Conservation (phyloP, 2,797 vertebrate species). For the Macropus fuliginosus region DNA sequence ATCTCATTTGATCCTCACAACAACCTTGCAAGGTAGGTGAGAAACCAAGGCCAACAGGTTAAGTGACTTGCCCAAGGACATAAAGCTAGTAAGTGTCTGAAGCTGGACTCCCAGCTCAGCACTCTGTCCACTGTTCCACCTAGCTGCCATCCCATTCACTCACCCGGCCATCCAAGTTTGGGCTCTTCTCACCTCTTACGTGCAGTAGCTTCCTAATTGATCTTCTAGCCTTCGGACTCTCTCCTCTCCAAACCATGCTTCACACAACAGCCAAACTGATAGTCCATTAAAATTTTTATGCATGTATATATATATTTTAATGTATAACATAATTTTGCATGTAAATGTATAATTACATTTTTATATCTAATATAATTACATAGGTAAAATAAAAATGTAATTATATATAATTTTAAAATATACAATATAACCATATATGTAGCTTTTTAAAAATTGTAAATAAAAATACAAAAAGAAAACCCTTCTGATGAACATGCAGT, state of each 20-base stretch:
- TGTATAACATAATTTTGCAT: too few relatives aligned
- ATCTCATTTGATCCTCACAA: not conserved
- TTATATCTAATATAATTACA: too few relatives aligned
- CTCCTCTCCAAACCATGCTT: not conserved
- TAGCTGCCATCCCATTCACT: not conserved
- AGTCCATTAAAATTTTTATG: not conserved
- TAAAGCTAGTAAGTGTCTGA: not conserved
- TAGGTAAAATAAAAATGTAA: too few relatives aligned
- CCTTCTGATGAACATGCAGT: not conserved
- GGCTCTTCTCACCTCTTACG: not conserved
- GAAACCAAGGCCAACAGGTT: not conserved
- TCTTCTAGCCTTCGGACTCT: not conserved
- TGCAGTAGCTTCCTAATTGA: not conserved
- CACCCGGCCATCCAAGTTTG: not conserved
- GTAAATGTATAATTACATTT: too few relatives aligned
- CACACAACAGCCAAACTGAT: not conserved
- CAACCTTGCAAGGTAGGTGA: not conserved
- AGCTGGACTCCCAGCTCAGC: not conserved
- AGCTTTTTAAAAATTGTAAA: not conserved
- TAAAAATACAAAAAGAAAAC: not conserved
- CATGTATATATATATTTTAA: too few relatives aligned
- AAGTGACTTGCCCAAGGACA: not conserved
- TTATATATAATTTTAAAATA: too few relatives aligned
- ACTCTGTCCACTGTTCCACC: not conserved
- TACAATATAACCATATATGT: too few relatives aligned